These are phyloP conservation scores for Oscheius onirici DNA, from an alignment of 2,888 invertebrate species.

Conservation along the genomic window DNA sequence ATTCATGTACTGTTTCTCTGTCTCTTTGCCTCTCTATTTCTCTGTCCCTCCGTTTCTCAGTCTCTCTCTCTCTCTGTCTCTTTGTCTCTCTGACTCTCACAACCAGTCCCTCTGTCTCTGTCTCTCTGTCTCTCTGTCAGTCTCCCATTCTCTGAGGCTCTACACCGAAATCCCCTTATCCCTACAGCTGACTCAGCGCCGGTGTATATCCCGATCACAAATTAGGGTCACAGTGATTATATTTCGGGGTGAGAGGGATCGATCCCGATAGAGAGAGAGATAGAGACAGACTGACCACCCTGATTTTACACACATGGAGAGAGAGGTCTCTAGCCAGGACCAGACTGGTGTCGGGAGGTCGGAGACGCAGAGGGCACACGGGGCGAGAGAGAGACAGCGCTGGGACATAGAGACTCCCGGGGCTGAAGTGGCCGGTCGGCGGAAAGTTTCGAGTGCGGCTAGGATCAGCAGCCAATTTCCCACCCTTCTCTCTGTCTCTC, in stretches of 20 bases:
- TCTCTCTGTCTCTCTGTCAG: too few species aligned
- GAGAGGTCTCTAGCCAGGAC: neutral
- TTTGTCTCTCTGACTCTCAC: too few species aligned
- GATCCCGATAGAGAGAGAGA: neutral
- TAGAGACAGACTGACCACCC: conserved; percentile 33
- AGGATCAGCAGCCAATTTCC: conserved; percentile 26
- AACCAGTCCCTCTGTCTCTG: too few species aligned
- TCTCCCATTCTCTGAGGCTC: too few species aligned
- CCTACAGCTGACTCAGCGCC: too few species aligned
- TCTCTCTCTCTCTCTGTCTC: too few species aligned
- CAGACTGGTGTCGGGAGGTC: conserved; percentile 1
- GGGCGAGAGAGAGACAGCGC: conserved; percentile 17
- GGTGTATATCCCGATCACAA: conserved; percentile 2
- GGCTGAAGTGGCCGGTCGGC: conserved; percentile 31
- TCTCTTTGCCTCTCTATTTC: too few species aligned
- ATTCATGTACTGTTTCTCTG: too few species aligned
- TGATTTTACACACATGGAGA: conserved; percentile 29
- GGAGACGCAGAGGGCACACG: conserved; percentile 7
- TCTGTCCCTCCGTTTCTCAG: too few species aligned
- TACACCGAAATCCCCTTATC: too few species aligned
- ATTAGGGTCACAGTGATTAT: conserved; percentile 35
- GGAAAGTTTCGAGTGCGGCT: conserved; percentile 37
- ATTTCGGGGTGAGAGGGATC: conserved; percentile 9
- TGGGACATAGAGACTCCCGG: neutral
- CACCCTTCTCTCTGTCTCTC: conserved; percentile 5